These are phyloP conservation scores for Drosophila malerkotliana DNA, from an alignment of 1,140 invertebrate species.

Conservation along the genomic window DNA sequence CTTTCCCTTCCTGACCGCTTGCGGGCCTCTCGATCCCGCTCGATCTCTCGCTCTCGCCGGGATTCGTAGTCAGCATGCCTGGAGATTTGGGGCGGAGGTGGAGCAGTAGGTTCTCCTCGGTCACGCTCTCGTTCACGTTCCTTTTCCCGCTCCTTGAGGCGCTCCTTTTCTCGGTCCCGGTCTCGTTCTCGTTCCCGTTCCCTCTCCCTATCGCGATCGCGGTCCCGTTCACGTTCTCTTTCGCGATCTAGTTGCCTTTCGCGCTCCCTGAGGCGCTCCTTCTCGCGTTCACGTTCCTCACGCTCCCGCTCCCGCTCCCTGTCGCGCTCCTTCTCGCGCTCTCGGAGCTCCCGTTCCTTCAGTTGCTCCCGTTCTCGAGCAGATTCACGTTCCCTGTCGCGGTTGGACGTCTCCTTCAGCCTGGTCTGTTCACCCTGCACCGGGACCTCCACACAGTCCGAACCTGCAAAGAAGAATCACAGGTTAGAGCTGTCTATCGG, in stretches of 20 bases:
- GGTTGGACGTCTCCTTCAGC: constrained; percentile 22
- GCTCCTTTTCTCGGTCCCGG: constrained; percentile 28
- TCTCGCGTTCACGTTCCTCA: constrained; percentile 6
- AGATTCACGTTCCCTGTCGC: constrained; percentile 27
- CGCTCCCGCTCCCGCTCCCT: background rate
- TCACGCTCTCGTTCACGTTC: constrained; percentile 57
- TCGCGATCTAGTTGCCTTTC: constrained; percentile 47
- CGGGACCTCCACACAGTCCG: constrained; percentile 77
- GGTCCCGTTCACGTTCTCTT: constrained; percentile 35
- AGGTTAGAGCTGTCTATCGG: constrained; percentile 25
- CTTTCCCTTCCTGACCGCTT: constrained; percentile 52
- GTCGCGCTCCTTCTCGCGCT: constrained; percentile 41
- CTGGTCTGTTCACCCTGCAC: constrained; percentile 43
- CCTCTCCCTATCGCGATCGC: constrained; percentile 40
- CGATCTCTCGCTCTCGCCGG: constrained; percentile 61
- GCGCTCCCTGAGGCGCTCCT: constrained; percentile 27
- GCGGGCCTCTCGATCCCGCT: constrained; percentile 64
- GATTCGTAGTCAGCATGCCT: constrained; percentile 71
- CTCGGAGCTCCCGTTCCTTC: constrained; percentile 39
- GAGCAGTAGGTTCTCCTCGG: constrained; percentile 52
- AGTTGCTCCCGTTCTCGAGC: constrained; percentile 40
- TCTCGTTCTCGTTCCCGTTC: constrained; percentile 7
- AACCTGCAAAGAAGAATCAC: constrained; percentile 55
- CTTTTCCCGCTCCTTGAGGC: constrained; percentile 37
- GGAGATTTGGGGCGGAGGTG: constrained; percentile 73